Percentiles rank a stretch among this genome's conserved stretches.
phyloP scores from a whole-genome alignment of 1,140 invertebrate species.

The Thereuonema tuberculata region DNA sequence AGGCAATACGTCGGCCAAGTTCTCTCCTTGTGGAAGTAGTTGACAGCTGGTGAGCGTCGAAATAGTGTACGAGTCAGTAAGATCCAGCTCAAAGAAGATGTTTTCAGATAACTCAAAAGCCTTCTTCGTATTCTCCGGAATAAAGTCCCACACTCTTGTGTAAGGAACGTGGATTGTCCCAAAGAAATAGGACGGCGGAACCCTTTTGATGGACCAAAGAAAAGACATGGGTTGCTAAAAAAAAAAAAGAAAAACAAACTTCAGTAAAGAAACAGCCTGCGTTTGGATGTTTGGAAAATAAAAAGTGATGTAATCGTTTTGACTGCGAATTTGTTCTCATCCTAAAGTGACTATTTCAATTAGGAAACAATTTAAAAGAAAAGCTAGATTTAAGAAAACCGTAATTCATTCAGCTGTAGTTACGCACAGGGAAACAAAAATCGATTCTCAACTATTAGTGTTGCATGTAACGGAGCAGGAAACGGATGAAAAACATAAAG shows the following conservation, averaged over 20 bases:
- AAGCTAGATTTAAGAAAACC: too few species aligned
- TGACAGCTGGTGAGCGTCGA: slow-evolving; percentile 37
- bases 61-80: slow-evolving; percentile 37
- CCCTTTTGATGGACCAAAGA: slow-evolving; percentile 30
- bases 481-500: too few species aligned
- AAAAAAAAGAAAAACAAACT: slow-evolving; percentile 14
- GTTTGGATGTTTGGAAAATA: too few species aligned
- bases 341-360: too few species aligned
- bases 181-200: slow-evolving; percentile 42
- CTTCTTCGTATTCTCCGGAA: slow-evolving; percentile 38
- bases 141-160: slow-evolving; percentile 41
- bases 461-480: too few species aligned
- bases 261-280: too few species aligned
- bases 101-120: slow-evolving; percentile 37
- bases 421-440: too few species aligned
- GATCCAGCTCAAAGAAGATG: slow-evolving; percentile 42
- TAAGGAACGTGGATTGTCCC: slow-evolving; percentile 47
- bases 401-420: too few species aligned
- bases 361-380: too few species aligned
- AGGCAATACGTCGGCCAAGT: slow-evolving; percentile 36
- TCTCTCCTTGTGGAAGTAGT: slow-evolving; percentile 33
- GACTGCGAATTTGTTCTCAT: too few species aligned
- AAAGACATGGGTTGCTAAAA: slow-evolving; percentile 30
- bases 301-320: too few species aligned
- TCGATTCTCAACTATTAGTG: too few species aligned